These are phyloP conservation scores for Charina bottae DNA, from an alignment of 2,113 vertebrate genomes.

Conservation along the genomic window DNA sequence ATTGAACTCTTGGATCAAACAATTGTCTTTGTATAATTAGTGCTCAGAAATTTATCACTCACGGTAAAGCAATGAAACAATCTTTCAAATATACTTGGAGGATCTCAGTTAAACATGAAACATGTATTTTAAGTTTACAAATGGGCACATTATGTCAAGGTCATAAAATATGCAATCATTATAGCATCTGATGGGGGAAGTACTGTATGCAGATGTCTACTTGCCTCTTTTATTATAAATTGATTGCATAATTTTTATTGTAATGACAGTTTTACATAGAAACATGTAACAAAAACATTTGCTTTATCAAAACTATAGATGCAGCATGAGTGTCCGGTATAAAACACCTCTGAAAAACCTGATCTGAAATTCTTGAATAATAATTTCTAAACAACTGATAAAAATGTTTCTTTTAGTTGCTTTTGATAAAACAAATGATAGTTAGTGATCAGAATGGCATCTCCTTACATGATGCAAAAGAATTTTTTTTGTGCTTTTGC, in stretches of 20 bases:
- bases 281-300: slow-evolving; percentile 59
- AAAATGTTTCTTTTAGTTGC: slow-evolving; percentile 7
- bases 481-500: slow-evolving; percentile 55
- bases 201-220: slow-evolving; percentile 66
- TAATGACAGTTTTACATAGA: slow-evolving; percentile 58
- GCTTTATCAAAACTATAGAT: slow-evolving; percentile 60
- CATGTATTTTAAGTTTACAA: slow-evolving; percentile 65
- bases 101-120: slow-evolving; percentile 60
- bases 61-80: slow-evolving; percentile 26
- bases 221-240: slow-evolving; percentile 71
- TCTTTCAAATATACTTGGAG: slow-evolving; percentile 52
- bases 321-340: slow-evolving; percentile 57
- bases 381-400: slow-evolving; percentile 3
- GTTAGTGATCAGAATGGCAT: slow-evolving; percentile 8
- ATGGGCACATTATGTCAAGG: slow-evolving; percentile 59
- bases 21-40: background rate
- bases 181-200: slow-evolving; percentile 70
- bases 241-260: slow-evolving; percentile 70
- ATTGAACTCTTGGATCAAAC: fast-evolving
- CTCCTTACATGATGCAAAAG: slow-evolving; percentile 39
- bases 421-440: background rate
- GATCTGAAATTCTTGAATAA: slow-evolving; percentile 49
- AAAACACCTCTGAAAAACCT: slow-evolving; percentile 63
- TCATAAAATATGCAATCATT: slow-evolving; percentile 67
- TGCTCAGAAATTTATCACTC: background rate